Evolutionary conservation across 2,797 vertebrate genomes (phyloP).

Genomic region (Alcedo atthis): DNA sequence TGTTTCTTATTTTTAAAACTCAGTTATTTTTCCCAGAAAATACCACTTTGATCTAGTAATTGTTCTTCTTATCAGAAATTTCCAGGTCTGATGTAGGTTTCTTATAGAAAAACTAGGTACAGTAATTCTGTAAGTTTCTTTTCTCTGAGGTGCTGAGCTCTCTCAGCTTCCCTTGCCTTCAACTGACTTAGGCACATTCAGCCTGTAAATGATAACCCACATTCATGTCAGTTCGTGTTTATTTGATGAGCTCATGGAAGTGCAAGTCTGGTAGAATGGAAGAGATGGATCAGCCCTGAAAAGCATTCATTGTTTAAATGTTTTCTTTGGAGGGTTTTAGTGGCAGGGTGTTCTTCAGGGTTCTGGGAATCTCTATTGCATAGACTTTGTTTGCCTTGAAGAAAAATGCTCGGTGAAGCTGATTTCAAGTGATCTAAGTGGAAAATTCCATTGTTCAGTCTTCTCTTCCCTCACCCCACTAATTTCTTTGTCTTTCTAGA

Average conservation of each 20-base stretch:
- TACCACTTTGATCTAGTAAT: not conserved
- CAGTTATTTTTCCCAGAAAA: not conserved
- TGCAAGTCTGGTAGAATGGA: constrained; percentile 14
- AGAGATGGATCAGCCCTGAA: constrained; percentile 21
- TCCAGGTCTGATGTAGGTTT: not conserved
- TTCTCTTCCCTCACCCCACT: not conserved
- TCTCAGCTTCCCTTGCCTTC: not conserved
- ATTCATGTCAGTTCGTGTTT: constrained; percentile 44
- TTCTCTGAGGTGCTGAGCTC: not conserved
- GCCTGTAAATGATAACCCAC: not conserved
- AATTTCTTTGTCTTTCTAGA: constrained; percentile 21
- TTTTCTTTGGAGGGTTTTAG: constrained; percentile 55
- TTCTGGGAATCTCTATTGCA: constrained; percentile 27
- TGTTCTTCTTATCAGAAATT: not conserved
- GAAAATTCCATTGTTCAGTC: constrained; percentile 52
- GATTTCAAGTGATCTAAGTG: constrained; percentile 29
- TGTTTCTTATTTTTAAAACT: not conserved
- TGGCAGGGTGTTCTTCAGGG: not conserved
- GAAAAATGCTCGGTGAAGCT: constrained; percentile 4
- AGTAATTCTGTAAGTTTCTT: not conserved
- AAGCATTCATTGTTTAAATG: constrained; percentile 44
- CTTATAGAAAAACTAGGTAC: not conserved
- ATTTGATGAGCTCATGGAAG: constrained; percentile 53
- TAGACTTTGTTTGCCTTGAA: constrained; percentile 42
- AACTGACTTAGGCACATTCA: not conserved